A percentile compares a stretch with the other conserved stretches of the same genome.
Conservation (phyloP, 2,113 vertebrate genomes). For the Clarias gariepinus region DNA sequence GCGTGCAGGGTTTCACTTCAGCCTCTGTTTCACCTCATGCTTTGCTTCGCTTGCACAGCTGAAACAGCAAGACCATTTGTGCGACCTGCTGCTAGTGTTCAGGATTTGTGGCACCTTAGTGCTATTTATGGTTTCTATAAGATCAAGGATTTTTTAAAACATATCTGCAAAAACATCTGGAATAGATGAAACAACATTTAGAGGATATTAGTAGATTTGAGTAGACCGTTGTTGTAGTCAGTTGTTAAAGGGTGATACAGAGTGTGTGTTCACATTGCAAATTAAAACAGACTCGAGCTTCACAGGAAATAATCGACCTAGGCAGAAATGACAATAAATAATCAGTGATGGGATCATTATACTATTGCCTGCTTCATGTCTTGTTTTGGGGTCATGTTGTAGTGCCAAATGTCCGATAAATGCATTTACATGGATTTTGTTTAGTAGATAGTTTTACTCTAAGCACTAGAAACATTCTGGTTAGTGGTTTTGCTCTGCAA, state of each 20-base stretch:
- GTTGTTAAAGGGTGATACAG: neutral
- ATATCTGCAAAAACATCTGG: neutral
- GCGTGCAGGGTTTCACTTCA: neutral
- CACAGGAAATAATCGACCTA: neutral
- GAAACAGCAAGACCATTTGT: constrained; percentile 9
- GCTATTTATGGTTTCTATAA: too few relatives aligned
- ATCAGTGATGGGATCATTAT: neutral
- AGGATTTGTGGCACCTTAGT: too few relatives aligned
- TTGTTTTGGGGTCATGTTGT: neutral
- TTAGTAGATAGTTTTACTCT: neutral
- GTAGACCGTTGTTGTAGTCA: neutral
- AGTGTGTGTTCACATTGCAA: neutral
- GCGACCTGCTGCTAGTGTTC: neutral
- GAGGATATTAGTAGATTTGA: neutral
- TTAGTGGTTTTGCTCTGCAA: neutral
- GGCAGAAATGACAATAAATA: neutral
- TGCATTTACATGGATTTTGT: neutral
- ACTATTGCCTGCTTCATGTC: neutral
- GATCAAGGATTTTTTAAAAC: neutral
- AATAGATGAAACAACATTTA: neutral
- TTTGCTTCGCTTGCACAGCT: neutral
- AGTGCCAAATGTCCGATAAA: neutral
- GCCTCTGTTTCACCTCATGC: neutral
- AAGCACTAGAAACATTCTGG: neutral
- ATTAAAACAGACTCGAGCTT: neutral